phyloP scores from a whole-genome alignment of 23 tunicate genomes.

The Oikopleura vanhoeffeni region DNA sequence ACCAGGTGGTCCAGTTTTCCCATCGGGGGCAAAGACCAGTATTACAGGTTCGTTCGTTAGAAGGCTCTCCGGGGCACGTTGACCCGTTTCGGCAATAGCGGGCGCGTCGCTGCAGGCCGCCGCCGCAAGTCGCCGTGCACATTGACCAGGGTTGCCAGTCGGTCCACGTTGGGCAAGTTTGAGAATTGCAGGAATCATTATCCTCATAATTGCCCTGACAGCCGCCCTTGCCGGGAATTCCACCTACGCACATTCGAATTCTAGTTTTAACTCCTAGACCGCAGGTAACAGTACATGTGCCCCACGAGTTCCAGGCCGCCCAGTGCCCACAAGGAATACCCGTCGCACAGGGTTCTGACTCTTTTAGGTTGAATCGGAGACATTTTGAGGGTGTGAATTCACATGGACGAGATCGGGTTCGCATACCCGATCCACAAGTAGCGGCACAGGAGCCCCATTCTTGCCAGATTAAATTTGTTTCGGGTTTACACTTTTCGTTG shows the following conservation, averaged over 20 bases:
- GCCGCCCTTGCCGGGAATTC: background rate
- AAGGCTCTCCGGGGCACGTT: background rate
- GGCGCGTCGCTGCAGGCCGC: background rate
- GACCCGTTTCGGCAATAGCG: constrained; percentile 1
- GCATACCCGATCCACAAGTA: background rate
- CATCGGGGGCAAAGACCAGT: background rate
- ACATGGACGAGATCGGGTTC: background rate
- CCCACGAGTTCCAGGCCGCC: background rate
- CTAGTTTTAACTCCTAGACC: constrained; percentile 1
- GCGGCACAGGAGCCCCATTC: background rate
- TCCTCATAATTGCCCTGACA: constrained; percentile 2
- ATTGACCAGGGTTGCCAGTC: background rate
- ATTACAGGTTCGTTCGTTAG: background rate
- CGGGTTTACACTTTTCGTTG: background rate
- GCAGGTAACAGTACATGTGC: background rate
- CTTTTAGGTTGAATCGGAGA: background rate
- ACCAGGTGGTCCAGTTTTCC: background rate
- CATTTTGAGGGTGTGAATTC: background rate
- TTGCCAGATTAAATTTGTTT: background rate
- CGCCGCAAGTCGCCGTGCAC: background rate
- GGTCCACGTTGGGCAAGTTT: background rate
- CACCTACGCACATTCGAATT: background rate
- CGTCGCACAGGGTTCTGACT: background rate
- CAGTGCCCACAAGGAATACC: background rate
- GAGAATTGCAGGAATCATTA: background rate